phyloP scores from a whole-genome alignment of 2,888 invertebrate genomes.

The Apodemia duryi region DNA sequence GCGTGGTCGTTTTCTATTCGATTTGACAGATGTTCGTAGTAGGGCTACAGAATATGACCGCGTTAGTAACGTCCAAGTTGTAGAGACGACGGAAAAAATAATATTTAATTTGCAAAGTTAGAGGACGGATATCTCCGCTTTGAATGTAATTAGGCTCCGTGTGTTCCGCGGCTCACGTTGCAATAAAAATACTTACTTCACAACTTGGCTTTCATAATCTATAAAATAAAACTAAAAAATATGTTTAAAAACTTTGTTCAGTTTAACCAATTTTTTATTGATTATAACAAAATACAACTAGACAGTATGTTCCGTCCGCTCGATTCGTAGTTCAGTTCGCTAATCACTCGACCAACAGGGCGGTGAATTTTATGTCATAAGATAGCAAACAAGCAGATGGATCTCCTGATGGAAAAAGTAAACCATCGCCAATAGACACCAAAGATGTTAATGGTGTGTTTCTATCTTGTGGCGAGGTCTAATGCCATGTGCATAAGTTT shows the following conservation, averaged over 20 bases:
- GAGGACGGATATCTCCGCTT: conserved; percentile 36
- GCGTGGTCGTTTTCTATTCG: background rate
- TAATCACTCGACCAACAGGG: no score
- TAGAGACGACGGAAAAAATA: conserved; percentile 50
- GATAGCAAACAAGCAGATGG: no score
- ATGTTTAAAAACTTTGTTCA: background rate
- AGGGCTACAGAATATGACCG: background rate
- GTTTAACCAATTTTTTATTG: background rate
- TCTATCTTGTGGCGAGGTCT: no score
- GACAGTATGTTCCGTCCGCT: no score
- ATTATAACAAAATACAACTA: no score
- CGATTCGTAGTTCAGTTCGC: no score
- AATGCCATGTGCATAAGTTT: no score
- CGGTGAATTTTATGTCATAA: no score
- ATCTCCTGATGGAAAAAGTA: no score
- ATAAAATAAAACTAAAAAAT: background rate
- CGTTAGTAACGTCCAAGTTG: conserved; percentile 33
- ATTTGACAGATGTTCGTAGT: conserved; percentile 33
- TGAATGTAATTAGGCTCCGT: conserved; percentile 39
- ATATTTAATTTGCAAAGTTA: conserved; percentile 51
- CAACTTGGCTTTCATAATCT: background rate
- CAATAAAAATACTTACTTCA: conserved; percentile 1
- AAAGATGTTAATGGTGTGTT: no score
- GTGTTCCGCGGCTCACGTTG: conserved; percentile 6
- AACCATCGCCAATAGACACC: no score